These are phyloP conservation scores for Drosophila orosa DNA, from an alignment of 1,140 invertebrate genomes.

Conservation along the genomic window DNA sequence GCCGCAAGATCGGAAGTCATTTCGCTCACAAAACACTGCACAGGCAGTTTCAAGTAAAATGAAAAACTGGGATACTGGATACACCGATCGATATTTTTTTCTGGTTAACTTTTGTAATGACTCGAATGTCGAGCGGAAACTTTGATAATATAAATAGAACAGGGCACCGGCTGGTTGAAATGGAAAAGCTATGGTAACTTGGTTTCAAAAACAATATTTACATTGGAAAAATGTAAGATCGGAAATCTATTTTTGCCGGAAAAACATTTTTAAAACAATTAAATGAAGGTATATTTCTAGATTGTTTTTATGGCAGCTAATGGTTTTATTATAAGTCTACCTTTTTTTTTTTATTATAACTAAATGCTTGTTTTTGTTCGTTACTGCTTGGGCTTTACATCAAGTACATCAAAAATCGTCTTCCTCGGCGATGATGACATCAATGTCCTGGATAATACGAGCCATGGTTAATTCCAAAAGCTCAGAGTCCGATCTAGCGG, in stretches of 20 bases:
- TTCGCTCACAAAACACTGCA: background rate
- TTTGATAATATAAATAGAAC: background rate
- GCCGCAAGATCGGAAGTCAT: slow-evolving; percentile 7
- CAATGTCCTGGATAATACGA: slow-evolving; percentile 7
- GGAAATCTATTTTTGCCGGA: background rate
- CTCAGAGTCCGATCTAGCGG: slow-evolving; percentile 7
- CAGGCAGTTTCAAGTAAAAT: background rate
- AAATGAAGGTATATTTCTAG: background rate
- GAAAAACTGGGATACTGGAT: background rate
- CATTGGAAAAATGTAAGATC: background rate
- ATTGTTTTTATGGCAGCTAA: background rate
- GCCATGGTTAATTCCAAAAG: slow-evolving; percentile 16
- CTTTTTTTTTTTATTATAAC: background rate
- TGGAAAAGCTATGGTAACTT: slow-evolving; percentile 20
- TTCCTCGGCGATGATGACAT: background rate
- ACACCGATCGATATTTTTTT: background rate
- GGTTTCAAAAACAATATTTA: background rate
- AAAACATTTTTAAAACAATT: background rate
- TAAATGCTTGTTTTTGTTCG: background rate
- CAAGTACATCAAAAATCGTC: background rate
- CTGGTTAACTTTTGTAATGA: background rate
- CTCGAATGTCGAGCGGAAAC: background rate
- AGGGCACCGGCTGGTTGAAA: background rate
- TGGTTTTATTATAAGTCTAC: background rate
- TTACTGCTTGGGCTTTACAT: background rate